Evolutionary conservation across 2,888 invertebrate genomes (phyloP).

Genomic region (Geophilus truncorum): DNA sequence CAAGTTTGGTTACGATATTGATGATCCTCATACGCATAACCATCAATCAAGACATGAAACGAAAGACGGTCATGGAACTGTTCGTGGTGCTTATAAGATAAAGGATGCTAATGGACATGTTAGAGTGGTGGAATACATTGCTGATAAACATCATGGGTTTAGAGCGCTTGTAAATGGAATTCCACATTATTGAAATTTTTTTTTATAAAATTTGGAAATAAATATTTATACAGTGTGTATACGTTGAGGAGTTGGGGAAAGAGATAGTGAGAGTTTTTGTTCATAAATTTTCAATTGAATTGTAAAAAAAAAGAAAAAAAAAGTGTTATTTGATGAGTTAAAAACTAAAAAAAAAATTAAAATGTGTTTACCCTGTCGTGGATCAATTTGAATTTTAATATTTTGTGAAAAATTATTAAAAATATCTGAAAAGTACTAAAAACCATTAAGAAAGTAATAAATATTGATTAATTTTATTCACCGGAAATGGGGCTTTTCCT

Average conservation of each 20-base stretch:
- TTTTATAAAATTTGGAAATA: not conserved
- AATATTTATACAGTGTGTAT: not conserved
- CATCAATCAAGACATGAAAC: constrained; percentile 31
- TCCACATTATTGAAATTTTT: constrained; percentile 13
- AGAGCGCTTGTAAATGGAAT: constrained; percentile 31
- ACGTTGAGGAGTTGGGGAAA: not conserved
- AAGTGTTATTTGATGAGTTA: not conserved
- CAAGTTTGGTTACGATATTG: constrained; percentile 33
- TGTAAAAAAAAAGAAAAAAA: too few species aligned
- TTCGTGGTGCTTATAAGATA: constrained; percentile 25
- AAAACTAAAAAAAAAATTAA: not conserved
- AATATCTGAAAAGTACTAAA: too few species aligned
- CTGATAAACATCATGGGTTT: constrained; percentile 31
- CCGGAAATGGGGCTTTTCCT: too few species aligned
- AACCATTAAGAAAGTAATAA: too few species aligned
- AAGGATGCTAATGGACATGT: constrained; percentile 30
- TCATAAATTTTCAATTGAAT: too few species aligned
- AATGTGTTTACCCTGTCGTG: too few species aligned
- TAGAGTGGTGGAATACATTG: constrained; percentile 31
- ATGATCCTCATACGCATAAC: constrained; percentile 30
- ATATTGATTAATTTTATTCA: too few species aligned
- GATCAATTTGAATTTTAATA: too few species aligned
- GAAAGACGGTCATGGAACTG: constrained; percentile 31
- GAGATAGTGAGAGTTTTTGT: too few species aligned
- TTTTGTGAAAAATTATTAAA: too few species aligned